Evolutionary conservation across 2,888 invertebrate genomes (phyloP).

Genomic region (Acrobasis consociella): DNA sequence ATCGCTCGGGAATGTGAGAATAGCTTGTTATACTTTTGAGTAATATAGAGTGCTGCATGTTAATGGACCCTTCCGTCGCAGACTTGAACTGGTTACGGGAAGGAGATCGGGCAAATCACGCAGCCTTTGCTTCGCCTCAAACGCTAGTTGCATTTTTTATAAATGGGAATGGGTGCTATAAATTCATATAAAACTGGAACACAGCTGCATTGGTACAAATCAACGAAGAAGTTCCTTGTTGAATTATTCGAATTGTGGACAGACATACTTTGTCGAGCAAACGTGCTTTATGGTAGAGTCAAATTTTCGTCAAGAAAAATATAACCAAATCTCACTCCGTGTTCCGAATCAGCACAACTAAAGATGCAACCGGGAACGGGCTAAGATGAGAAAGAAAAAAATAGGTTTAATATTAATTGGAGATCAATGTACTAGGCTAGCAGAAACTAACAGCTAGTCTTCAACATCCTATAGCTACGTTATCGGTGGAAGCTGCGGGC

Average conservation of each 20-base stretch:
- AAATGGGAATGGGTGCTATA: not conserved
- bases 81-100: conserved; percentile 15
- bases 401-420: not conserved
- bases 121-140: conserved; percentile 13
- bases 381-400: too few species aligned
- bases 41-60: conserved; percentile 10
- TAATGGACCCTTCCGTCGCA: conserved; percentile 12
- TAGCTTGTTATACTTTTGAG: conserved; percentile 21
- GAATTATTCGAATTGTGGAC: too few species aligned
- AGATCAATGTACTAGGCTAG: conserved; percentile 17
- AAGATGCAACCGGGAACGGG: too few species aligned
- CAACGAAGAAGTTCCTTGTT: too few species aligned
- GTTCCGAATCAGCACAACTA: too few species aligned
- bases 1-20: conserved; percentile 20
- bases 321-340: too few species aligned
- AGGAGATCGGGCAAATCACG: conserved; percentile 15
- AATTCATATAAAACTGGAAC: not conserved
- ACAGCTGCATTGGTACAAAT: too few species aligned
- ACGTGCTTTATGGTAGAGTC: too few species aligned
- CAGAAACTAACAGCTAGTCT: conserved; percentile 14
- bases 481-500: conserved; percentile 53
- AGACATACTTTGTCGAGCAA: too few species aligned
- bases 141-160: not conserved
- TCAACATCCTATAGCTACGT: conserved; percentile 43
- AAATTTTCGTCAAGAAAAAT: too few species aligned